Percentiles rank a stretch among this genome's conserved stretches.
Conservation (phyloP, 2,888 invertebrate species). For the Drosophila subquinaria region DNA sequence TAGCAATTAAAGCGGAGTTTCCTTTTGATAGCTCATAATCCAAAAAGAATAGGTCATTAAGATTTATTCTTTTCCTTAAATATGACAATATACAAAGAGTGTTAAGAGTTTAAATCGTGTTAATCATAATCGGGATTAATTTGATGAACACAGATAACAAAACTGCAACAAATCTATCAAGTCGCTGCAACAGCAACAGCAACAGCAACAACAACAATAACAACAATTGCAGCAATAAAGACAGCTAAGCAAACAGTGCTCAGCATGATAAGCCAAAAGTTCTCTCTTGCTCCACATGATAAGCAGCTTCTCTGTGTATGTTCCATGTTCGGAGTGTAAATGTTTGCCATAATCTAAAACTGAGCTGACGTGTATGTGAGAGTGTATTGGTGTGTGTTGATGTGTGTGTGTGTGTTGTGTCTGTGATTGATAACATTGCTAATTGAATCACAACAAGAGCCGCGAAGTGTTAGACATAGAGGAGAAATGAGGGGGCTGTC, state of each 20-base stretch:
- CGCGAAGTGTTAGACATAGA: slow-evolving; percentile 1
- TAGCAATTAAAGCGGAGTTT: too few species aligned
- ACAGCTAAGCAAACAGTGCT: slow-evolving; percentile 42
- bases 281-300: slow-evolving; percentile 65
- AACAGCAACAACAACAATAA: background rate
- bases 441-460: slow-evolving; percentile 68
- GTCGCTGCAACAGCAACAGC: slow-evolving; percentile 3
- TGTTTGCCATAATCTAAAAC: slow-evolving; percentile 63
- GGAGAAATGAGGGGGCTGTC: slow-evolving; percentile 9
- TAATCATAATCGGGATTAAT: too few species aligned
- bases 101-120: too few species aligned
- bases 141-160: background rate
- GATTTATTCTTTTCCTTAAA: too few species aligned
- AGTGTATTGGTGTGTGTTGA: background rate
- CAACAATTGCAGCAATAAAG: slow-evolving; percentile 10
- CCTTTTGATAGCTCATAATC: too few species aligned
- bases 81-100: too few species aligned
- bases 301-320: slow-evolving; percentile 40
- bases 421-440: slow-evolving; percentile 68
- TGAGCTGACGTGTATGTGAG: slow-evolving; percentile 22
- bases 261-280: slow-evolving; percentile 53
- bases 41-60: too few species aligned
- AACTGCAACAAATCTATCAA: slow-evolving; percentile 9
- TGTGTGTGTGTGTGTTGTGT: slow-evolving; percentile 28
- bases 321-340: slow-evolving; percentile 40